These are phyloP conservation scores for Pangasius larnaudii DNA, from an alignment of 2,797 vertebrate genomes.

Conservation along the genomic window DNA sequence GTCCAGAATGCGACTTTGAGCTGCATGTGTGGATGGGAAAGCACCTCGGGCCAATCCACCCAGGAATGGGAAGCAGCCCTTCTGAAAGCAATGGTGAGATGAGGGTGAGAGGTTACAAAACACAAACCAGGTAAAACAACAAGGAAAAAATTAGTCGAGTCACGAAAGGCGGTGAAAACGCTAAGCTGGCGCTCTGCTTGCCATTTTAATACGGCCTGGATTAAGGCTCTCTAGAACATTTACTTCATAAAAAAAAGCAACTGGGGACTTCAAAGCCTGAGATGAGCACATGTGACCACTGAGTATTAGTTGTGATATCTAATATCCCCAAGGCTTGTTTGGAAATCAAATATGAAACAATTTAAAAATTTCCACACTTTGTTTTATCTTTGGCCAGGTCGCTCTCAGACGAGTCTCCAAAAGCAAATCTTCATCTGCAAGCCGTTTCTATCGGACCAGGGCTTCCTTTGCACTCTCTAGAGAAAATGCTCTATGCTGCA, in stretches of 20 bases:
- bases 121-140: constrained; percentile 77
- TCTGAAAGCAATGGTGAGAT: constrained; percentile 50
- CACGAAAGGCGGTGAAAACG: constrained; percentile 65
- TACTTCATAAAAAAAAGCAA: constrained; percentile 57
- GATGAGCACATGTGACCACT: constrained; percentile 63
- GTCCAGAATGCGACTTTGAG: constrained; percentile 32
- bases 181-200: constrained; percentile 59
- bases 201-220: constrained; percentile 69
- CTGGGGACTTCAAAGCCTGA: constrained; percentile 68
- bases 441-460: constrained; percentile 50
- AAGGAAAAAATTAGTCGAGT: constrained; percentile 69
- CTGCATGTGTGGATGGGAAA: constrained; percentile 62
- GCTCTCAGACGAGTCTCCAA: constrained; percentile 61
- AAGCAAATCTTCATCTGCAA: constrained; percentile 62
- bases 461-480: constrained; percentile 58
- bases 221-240: constrained; percentile 69
- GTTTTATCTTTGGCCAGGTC: constrained; percentile 65
- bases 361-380: constrained; percentile 67
- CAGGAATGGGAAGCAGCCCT: constrained; percentile 54
- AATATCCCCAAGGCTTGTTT: constrained; percentile 71
- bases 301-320: constrained; percentile 68
- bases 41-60: constrained; percentile 62
- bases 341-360: constrained; percentile 74
- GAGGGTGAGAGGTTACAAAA: constrained; percentile 62
- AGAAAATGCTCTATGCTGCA: constrained; percentile 47